These are phyloP conservation scores for Crematogaster levior DNA, from an alignment of 2,888 invertebrate species.

Conservation along the genomic window DNA sequence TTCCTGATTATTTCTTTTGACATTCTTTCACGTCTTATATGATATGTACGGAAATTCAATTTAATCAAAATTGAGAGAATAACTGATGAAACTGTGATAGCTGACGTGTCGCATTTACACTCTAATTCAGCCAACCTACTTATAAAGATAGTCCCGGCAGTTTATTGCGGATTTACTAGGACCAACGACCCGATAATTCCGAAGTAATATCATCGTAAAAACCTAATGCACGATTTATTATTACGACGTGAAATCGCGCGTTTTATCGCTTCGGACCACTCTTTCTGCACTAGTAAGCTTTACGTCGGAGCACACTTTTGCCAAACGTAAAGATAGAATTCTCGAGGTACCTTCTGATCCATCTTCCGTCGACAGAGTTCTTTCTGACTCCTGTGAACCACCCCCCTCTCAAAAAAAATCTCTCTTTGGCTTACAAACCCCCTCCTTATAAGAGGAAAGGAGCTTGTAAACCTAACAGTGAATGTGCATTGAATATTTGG, in stretches of 20 bases:
- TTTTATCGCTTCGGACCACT: constrained; percentile 55
- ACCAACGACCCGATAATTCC: constrained; percentile 26
- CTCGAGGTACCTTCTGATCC: constrained; percentile 75
- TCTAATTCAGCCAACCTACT: neutral
- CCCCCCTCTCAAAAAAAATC: constrained; percentile 56
- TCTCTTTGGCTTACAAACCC: constrained; percentile 6
- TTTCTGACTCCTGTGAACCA: constrained; percentile 53
- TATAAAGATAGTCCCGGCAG: neutral
- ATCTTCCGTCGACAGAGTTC: constrained; percentile 62
- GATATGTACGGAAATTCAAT: neutral
- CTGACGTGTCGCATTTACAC: neutral
- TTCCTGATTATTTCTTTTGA: neutral
- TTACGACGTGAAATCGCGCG: neutral
- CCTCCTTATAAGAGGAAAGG: constrained; percentile 10
- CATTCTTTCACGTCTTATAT: neutral
- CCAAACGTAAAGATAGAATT: constrained; percentile 60
- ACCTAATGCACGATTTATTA: constrained; percentile 45
- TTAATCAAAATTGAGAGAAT: neutral
- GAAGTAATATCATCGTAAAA: constrained; percentile 28
- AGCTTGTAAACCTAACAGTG: constrained; percentile 14
- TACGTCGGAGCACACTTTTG: constrained; percentile 59
- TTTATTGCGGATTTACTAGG: constrained; percentile 19
- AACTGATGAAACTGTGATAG: neutral
- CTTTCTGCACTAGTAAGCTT: constrained; percentile 51
- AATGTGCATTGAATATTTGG: constrained; percentile 3